Base-by-base conservation (phyloP, 2,797 vertebrate genomes). In the Alauda arvensis region DNA sequence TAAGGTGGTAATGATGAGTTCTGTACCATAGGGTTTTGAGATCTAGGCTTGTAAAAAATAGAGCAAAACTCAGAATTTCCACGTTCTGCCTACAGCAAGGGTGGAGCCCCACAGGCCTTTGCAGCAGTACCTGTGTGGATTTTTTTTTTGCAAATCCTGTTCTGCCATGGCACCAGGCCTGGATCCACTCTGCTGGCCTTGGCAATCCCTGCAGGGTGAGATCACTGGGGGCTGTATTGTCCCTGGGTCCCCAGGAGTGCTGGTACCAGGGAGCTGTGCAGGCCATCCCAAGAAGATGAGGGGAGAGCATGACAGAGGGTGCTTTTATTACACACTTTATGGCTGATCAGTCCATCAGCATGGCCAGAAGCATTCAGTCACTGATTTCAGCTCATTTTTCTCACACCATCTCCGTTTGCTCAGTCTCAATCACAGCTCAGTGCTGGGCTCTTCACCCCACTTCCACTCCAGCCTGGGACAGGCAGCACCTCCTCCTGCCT, bases 11-110 rank as follows among this genome's bases (percentile, higher is more conserved):
- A 87, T 80, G 85, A 93, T 85, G 53, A 94, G 70, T 10, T 12
- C 70, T 89, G 65, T 74, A 88, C 87, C 88, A 78, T 33, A 88
- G 88, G 77, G 60, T 74, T 94, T 92, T 76, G 85, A 87, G 85
- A 77, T 81, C 70, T 77, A 2, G 18, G 40, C 62, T 37, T 72
- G 72, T 70, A 61, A 77, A 90, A 93, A 83, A 57, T 8, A 45
- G 0, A 89, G 51, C 87, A 77, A 82, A 83, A 88, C 40, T 90
- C 76, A 55, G 33, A 87, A 90, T 87, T 88, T 23, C 55, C 43
- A 14, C 33, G 72, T 46, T 46, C 51, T 78, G 56, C 51, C 67
- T 53, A 60, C 48, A 85, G 56, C 52, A 33, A 28, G 45, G 42
- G 33, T 62, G 70, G 68, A 83, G 33, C 11, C 56, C 46, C 53